A percentile compares a stretch with the other conserved stretches of the same genome.
Evolutionary conservation across 2,888 invertebrate species (phyloP).

Genomic region (Brachyptera putata): DNA sequence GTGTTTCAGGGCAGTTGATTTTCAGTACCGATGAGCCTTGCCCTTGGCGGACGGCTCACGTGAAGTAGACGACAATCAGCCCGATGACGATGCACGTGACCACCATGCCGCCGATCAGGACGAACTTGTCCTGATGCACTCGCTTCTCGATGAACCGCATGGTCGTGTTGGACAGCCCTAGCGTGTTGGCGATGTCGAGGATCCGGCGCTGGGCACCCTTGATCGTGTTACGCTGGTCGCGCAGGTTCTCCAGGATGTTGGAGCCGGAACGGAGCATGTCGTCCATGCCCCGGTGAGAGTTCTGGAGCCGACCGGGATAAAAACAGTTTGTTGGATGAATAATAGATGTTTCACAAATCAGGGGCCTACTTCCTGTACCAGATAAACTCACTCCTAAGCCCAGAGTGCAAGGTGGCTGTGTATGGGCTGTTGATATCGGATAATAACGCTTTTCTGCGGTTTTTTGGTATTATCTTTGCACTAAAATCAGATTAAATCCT

Average conservation of each 20-base stretch:
- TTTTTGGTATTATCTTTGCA: no score
- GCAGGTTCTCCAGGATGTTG: conserved; percentile 71
- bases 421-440: no score
- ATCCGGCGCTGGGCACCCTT: conserved; percentile 84
- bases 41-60: no score
- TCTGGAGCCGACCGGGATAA: conserved; percentile 42
- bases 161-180: conserved; percentile 92
- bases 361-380: neutral
- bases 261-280: conserved; percentile 77
- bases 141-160: conserved; percentile 89
- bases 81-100: conserved; percentile 75
- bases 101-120: conserved; percentile 83
- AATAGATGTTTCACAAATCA: neutral
- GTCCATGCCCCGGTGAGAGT: conserved; percentile 80
- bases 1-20: no score
- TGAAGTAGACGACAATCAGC: conserved; percentile 58
- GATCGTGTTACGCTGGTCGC: conserved; percentile 75
- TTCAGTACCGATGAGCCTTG: no score
- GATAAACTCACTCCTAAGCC: no score
- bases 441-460: no score
- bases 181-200: conserved; percentile 83
- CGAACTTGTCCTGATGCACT: conserved; percentile 81
- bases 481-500: no score
- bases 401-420: no score
- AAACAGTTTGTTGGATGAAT: neutral